Conservation (phyloP, 1,140 invertebrate species). For the Drosophila virilis region DNA sequence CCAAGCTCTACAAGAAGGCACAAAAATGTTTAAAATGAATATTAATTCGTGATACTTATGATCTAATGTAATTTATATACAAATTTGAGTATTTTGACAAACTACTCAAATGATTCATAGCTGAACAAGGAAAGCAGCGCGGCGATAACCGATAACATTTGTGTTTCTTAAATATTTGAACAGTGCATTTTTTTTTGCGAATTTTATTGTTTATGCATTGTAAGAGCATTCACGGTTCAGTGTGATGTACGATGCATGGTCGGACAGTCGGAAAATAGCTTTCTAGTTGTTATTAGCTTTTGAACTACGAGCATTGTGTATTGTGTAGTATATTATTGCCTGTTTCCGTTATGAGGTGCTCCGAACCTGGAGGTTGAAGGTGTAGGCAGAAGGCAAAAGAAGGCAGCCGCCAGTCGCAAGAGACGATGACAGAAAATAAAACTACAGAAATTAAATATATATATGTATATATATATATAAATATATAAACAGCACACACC, state of each 20-base stretch:
- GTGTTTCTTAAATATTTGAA: no score
- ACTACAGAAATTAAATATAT: conserved; percentile 34
- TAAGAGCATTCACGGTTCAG: conserved; percentile 6
- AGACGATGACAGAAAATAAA: conserved; percentile 18
- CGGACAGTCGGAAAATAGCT: neutral
- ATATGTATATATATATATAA: neutral
- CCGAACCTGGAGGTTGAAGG: conserved; percentile 29
- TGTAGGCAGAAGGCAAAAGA: conserved; percentile 27
- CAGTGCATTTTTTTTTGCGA: no score
- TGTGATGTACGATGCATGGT: neutral
- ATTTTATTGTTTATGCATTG: neutral
- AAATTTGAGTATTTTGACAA: no score
- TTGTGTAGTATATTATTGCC: conserved; percentile 22
- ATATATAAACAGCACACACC: conserved; percentile 1
- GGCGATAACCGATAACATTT: no score
- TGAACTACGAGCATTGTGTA: conserved; percentile 6
- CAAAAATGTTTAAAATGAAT: no score
- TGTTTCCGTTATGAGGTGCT: conserved; percentile 43
- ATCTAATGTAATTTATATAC: no score
- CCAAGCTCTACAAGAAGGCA: no score
- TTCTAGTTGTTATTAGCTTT: conserved; percentile 17
- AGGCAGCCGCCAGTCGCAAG: conserved; percentile 1
- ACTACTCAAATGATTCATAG: no score
- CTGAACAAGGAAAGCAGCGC: no score
- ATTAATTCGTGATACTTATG: no score